Conservation (phyloP, 2,888 invertebrate species). For the Trissoscelio sp. region DNA sequence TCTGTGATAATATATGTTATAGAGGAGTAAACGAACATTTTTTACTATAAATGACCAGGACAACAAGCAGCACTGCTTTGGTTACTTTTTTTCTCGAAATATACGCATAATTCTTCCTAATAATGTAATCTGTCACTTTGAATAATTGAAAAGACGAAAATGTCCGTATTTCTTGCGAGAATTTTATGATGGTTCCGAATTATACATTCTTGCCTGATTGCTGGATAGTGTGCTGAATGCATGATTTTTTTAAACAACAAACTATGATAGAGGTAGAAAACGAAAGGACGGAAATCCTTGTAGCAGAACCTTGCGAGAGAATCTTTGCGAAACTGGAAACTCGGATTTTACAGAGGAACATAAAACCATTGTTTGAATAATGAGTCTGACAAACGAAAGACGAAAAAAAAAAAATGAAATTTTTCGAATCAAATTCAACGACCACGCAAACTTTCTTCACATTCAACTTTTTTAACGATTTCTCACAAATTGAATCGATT, state of each 20-base stretch:
- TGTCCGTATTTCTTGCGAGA: slow-evolving; percentile 64
- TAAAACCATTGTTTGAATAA: slow-evolving; percentile 21
- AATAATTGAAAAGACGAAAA: slow-evolving; percentile 47
- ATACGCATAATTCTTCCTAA: slow-evolving; percentile 61
- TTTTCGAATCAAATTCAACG: slow-evolving; percentile 16
- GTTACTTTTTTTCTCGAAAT: slow-evolving; percentile 49
- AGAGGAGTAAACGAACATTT: slow-evolving; percentile 41
- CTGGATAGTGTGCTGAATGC: slow-evolving; percentile 64
- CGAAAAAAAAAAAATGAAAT: neutral
- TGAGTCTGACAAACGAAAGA: neutral
- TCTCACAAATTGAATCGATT: slow-evolving; percentile 43
- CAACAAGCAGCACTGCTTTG: slow-evolving; percentile 60
- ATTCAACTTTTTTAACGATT: slow-evolving; percentile 36
- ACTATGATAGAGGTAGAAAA: slow-evolving; percentile 59
- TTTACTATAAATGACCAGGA: slow-evolving; percentile 36
- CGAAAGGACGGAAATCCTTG: slow-evolving; percentile 66
- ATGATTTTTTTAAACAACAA: slow-evolving; percentile 61
- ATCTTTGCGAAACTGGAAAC: slow-evolving; percentile 50
- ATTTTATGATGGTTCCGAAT: slow-evolving; percentile 67
- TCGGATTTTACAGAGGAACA: slow-evolving; percentile 37
- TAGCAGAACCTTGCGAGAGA: slow-evolving; percentile 57
- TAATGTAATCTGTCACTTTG: slow-evolving; percentile 54
- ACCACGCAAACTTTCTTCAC: slow-evolving; percentile 20
- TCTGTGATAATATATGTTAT: slow-evolving; percentile 67
- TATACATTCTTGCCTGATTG: slow-evolving; percentile 69